Percentiles rank a stretch among this genome's conserved stretches.
These are phyloP conservation scores for Indicator maculatus DNA, from an alignment of 2,113 vertebrate genomes.

Conservation along the genomic window DNA sequence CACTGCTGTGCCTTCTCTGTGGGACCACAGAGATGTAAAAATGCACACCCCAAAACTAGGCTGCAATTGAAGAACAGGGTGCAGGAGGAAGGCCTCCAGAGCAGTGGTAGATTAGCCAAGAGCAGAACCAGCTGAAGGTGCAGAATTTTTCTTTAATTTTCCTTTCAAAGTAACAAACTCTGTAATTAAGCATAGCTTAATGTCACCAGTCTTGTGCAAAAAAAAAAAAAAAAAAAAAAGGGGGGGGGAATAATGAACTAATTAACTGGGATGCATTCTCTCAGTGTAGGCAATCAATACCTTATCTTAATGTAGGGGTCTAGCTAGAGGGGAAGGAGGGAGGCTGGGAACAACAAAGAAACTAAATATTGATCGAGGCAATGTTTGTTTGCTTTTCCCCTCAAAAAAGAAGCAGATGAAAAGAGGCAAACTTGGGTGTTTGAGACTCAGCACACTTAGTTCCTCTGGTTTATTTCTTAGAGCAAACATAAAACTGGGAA, in stretches of 20 bases:
- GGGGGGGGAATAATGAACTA: slow-evolving; percentile 52
- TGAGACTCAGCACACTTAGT: not conserved
- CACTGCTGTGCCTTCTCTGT: rapidly evolving
- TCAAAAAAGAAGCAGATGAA: not conserved
- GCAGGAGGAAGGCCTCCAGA: rapidly evolving
- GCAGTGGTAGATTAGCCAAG: not conserved
- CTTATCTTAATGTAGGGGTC: slow-evolving; percentile 66
- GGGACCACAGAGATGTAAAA: not conserved
- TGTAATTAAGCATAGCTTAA: slow-evolving; percentile 74
- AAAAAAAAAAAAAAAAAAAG: not conserved
- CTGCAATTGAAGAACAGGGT: not conserved
- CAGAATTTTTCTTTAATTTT: not conserved
- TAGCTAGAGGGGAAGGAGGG: slow-evolving; percentile 48
- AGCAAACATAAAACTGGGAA: not conserved
- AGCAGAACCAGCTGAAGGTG: not conserved
- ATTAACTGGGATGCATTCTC: slow-evolving; percentile 62
- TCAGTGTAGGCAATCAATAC: slow-evolving; percentile 72
- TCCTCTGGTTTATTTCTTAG: not conserved
- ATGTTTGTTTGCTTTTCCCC: not conserved
- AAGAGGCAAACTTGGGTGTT: not conserved
- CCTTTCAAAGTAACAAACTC: slow-evolving; percentile 72
- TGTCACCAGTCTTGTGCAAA: slow-evolving; percentile 68
- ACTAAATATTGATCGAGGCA: slow-evolving; percentile 27
- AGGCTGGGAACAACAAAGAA: slow-evolving; percentile 62
- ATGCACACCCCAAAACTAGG: not conserved